A percentile compares a stretch with the other conserved stretches of the same genome.
These are phyloP conservation scores for Chlorops oryzae DNA, from an alignment of 1,140 invertebrate genomes.

Conservation along the genomic window DNA sequence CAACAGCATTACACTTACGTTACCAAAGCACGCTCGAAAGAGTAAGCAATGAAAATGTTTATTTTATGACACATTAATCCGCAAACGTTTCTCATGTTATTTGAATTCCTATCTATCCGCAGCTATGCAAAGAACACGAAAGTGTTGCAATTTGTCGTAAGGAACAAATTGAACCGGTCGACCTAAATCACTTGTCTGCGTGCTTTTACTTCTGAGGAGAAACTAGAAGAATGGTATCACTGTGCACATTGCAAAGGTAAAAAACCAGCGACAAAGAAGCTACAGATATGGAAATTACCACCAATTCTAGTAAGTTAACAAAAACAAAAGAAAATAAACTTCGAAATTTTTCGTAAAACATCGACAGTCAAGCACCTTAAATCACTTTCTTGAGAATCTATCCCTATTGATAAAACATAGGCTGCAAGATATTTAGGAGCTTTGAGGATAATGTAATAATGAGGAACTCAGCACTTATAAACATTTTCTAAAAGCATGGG, in stretches of 20 bases:
- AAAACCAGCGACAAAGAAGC: constrained; percentile 78
- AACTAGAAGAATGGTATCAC: constrained; percentile 77
- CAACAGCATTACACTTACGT: constrained; percentile 78
- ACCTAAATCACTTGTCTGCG: constrained; percentile 72
- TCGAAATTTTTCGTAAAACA: too few relatives aligned
- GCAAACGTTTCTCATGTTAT: constrained; percentile 12
- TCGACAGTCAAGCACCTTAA: too few relatives aligned
- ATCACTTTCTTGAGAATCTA: too few relatives aligned
- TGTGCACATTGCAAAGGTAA: constrained; percentile 75
- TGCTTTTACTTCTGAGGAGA: constrained; percentile 80
- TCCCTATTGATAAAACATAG: too few relatives aligned
- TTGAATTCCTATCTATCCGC: constrained; percentile 39
- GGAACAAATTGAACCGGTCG: constrained; percentile 70
- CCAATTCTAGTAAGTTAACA: constrained; percentile 73
- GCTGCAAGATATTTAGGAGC: too few relatives aligned
- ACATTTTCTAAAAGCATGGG: too few relatives aligned
- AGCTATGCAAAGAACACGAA: constrained; percentile 66
- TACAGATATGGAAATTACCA: constrained; percentile 84
- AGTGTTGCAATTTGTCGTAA: constrained; percentile 62
- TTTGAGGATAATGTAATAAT: too few relatives aligned
- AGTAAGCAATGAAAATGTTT: constrained; percentile 47
- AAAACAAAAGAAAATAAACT: too few relatives aligned
- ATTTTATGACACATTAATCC: neutral
- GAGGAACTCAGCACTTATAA: too few relatives aligned
- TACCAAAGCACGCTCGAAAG: constrained; percentile 77